Conservation (phyloP, 1,140 invertebrate genomes). For the Acromyrmex echinatior region DNA sequence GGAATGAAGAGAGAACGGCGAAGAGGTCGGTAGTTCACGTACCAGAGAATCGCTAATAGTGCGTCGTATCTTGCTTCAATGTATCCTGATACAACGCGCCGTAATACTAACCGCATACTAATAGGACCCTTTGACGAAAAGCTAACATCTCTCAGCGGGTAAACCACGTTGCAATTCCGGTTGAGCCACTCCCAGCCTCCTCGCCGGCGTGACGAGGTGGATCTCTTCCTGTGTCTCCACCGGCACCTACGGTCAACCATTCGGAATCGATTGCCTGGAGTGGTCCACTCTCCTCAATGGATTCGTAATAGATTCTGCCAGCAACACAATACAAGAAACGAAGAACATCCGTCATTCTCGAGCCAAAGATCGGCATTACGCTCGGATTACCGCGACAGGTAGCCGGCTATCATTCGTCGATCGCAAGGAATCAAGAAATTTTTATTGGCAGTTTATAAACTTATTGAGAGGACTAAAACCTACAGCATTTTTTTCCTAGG, state of each 20-base stretch:
- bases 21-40: slow-evolving; percentile 50
- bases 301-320: slow-evolving; percentile 68
- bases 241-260: slow-evolving; percentile 12
- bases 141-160: slow-evolving; percentile 80
- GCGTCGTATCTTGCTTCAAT: slow-evolving; percentile 37
- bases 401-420: neutral
- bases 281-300: slow-evolving; percentile 57
- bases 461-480: neutral
- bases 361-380: neutral
- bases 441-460: neutral
- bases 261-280: slow-evolving; percentile 75
- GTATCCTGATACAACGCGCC: slow-evolving; percentile 66
- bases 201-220: neutral
- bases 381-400: neutral
- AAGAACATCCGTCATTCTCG: slow-evolving; percentile 36
- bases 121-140: slow-evolving; percentile 83
- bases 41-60: slow-evolving; percentile 70
- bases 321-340: slow-evolving; percentile 61
- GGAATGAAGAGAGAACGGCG: neutral
- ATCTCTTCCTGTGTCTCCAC: slow-evolving; percentile 13
- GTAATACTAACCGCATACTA: slow-evolving; percentile 82
- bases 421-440: neutral
- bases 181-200: slow-evolving; percentile 15
- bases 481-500: too few relatives aligned
- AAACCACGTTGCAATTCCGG: slow-evolving; percentile 73